Conservation (phyloP, 1,140 invertebrate genomes). For the Bombus balteatus region DNA sequence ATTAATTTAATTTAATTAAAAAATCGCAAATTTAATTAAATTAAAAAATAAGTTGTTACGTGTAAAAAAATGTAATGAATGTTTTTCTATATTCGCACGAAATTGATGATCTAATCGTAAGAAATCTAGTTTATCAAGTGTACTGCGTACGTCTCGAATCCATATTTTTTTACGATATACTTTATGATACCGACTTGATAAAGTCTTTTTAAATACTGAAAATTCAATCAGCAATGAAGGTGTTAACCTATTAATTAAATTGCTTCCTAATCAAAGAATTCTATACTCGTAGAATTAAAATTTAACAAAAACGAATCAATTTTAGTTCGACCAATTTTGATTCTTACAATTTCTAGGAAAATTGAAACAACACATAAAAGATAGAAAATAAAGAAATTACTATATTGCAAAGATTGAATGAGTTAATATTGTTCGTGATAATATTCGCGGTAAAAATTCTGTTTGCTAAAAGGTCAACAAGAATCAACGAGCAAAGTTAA, state of each 20-base stretch:
- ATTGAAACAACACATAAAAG: neutral
- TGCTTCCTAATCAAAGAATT: too few relatives aligned
- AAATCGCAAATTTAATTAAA: too few relatives aligned
- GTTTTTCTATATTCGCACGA: neutral
- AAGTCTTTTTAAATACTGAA: too few relatives aligned
- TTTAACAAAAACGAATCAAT: too few relatives aligned
- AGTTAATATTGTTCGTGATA: neutral
- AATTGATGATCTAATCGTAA: neutral
- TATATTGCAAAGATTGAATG: neutral
- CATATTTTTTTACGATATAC: too few relatives aligned
- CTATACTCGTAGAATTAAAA: too few relatives aligned
- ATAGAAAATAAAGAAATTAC: neutral
- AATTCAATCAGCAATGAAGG: too few relatives aligned
- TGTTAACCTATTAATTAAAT: too few relatives aligned
- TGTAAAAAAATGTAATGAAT: neutral
- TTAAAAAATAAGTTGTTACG: neutral
- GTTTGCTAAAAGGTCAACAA: neutral
- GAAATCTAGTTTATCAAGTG: neutral
- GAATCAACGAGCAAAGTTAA: neutral
- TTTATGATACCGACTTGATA: too few relatives aligned
- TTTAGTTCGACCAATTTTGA: too few relatives aligned
- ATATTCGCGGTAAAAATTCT: neutral
- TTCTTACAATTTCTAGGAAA: neutral
- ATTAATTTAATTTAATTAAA: neutral
- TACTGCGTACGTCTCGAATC: neutral